These are phyloP conservation scores for Procavia capensis DNA, from an alignment of 2,113 vertebrate genomes.

Conservation along the genomic window DNA sequence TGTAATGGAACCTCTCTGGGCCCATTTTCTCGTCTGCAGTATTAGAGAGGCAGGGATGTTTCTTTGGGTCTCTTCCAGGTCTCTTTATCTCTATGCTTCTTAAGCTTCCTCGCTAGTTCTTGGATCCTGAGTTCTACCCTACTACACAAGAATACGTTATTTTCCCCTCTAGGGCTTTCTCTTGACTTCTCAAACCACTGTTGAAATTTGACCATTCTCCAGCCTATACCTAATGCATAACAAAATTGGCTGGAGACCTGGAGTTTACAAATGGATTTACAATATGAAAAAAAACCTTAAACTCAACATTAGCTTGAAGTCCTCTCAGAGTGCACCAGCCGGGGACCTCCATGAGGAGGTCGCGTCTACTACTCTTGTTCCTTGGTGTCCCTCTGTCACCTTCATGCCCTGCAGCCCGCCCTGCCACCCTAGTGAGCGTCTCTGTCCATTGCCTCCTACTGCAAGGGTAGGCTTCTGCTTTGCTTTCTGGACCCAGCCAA, in stretches of 20 bases:
- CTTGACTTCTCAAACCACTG: not conserved
- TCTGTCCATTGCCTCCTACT: not conserved
- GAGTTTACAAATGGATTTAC: not conserved
- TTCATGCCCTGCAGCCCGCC: not conserved
- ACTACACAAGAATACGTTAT: not conserved
- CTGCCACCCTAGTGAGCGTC: not conserved
- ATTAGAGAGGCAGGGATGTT: not conserved
- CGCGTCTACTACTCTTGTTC: fast-evolving
- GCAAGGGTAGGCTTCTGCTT: not conserved
- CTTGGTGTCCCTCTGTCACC: not conserved
- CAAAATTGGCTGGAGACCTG: not conserved
- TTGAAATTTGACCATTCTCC: not conserved
- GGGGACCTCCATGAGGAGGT: not conserved
- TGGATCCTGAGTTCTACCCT: not conserved
- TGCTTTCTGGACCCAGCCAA: not conserved
- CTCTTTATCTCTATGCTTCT: not conserved
- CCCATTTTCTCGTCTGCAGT: not conserved
- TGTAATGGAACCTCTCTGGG: not conserved
- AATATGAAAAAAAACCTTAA: not conserved
- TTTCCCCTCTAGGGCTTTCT: not conserved
- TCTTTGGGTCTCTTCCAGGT: not conserved
- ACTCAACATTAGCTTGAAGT: not conserved
- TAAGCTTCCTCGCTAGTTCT: not conserved
- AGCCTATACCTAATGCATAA: not conserved
- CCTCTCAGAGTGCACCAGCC: not conserved